Evolutionary conservation across 2,888 invertebrate species (phyloP).

Genomic region (Dryocosmus kuriphilus): DNA sequence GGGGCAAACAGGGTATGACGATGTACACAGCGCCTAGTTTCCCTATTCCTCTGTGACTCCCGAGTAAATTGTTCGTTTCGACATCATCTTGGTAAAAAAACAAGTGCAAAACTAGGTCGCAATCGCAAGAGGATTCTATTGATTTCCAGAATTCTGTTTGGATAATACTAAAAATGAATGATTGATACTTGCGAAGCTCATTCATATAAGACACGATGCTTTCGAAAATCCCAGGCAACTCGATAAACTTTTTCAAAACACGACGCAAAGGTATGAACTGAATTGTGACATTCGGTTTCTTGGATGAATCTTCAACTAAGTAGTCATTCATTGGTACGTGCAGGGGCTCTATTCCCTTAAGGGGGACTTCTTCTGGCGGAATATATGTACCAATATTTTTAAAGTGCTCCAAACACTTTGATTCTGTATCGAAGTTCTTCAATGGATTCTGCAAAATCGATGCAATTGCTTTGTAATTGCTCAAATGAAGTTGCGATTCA

Average conservation of each 20-base stretch:
- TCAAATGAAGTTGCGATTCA: conserved; percentile 28
- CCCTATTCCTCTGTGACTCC: conserved; percentile 45
- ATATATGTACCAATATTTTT: conserved; percentile 35
- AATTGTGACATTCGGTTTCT: conserved; percentile 10
- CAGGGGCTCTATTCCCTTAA: too few relatives aligned
- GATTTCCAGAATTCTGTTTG: conserved; percentile 35
- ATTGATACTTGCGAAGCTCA: conserved; percentile 15
- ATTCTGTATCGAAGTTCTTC: not conserved
- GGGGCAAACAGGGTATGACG: too few relatives aligned
- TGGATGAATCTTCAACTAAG: too few relatives aligned
- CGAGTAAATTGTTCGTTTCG: conserved; percentile 50
- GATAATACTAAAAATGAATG: conserved; percentile 21
- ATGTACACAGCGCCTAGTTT: too few relatives aligned
- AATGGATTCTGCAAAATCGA: not conserved
- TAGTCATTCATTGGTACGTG: conserved; percentile 31
- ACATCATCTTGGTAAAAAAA: conserved; percentile 51
- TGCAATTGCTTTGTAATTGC: not conserved
- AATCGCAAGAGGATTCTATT: conserved; percentile 12
- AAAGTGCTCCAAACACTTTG: conserved; percentile 22
- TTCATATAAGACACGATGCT: conserved; percentile 37
- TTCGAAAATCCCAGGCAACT: too few relatives aligned
- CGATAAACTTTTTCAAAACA: conserved; percentile 42
- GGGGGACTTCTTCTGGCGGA: conserved; percentile 15
- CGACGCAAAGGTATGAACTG: conserved; percentile 39
- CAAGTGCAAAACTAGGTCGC: conserved; percentile 44